Percentiles rank a stretch among this genome's conserved stretches.
phyloP scores from a whole-genome alignment of 2,113 vertebrate species.

The Calypte anna region DNA sequence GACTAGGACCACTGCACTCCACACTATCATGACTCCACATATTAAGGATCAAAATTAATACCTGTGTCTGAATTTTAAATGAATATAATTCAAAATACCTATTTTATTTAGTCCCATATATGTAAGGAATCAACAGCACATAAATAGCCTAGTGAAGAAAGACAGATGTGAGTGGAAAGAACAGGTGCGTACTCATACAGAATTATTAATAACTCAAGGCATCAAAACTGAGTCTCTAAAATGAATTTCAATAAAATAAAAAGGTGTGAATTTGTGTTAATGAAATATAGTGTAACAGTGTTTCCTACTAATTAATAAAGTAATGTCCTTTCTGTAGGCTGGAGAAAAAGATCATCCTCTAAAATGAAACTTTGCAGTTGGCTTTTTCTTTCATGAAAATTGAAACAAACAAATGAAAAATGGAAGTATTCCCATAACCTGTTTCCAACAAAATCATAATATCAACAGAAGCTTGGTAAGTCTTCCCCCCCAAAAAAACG shows the following conservation, averaged over 20 bases:
- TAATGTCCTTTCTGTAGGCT: not conserved
- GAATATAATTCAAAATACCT: not conserved
- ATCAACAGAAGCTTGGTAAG: not conserved
- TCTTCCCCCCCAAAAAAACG: not conserved
- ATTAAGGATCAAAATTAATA: not conserved
- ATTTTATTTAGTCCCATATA: not conserved
- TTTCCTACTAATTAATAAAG: not conserved
- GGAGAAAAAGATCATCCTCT: not conserved
- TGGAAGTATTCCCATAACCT: not conserved
- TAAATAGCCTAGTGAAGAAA: not conserved
- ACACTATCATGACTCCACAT: not conserved
- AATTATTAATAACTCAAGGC: not conserved
- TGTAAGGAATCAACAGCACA: not conserved
- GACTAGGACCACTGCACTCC: not conserved
- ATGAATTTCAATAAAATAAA: not conserved
- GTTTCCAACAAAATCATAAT: not conserved
- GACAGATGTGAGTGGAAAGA: not conserved
- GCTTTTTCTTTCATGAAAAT: not conserved
- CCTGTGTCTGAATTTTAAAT: not conserved
- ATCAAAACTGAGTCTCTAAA: not conserved
- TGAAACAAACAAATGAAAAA: not conserved
- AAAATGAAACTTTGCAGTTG: not conserved
- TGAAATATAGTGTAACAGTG: not conserved
- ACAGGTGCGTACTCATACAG: not conserved
- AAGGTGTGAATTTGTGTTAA: not conserved